Conservation (phyloP, 2,113 vertebrate genomes). For the Bubalus kerabau region DNA sequence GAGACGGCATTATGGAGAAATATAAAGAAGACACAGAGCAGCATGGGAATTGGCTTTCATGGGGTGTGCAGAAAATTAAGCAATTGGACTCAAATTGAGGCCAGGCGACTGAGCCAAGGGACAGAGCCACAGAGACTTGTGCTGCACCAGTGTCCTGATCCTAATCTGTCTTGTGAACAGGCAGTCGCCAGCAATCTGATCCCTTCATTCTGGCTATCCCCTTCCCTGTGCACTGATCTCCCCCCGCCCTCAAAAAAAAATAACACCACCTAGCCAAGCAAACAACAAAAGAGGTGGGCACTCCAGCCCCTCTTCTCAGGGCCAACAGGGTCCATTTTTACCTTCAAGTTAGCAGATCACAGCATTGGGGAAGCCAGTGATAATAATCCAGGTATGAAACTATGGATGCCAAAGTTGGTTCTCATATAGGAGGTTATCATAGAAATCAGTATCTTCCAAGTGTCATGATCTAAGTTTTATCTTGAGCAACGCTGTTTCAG, state of each 20-base stretch:
- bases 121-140: constrained; percentile 58
- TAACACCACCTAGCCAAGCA: neutral
- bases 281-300: neutral
- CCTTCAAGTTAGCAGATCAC: neutral
- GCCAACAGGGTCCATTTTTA: neutral
- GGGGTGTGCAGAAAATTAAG: constrained; percentile 75
- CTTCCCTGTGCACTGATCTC: neutral
- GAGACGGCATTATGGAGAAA: constrained; percentile 76
- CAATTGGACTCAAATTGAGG: constrained; percentile 76
- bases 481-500: neutral
- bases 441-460: neutral
- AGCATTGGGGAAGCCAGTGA: neutral
- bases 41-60: constrained; percentile 74
- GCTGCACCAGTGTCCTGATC: constrained; percentile 10
- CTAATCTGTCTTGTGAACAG: constrained; percentile 24
- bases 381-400: neutral
- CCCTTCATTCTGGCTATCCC: neutral
- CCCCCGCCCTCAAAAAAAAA: neutral
- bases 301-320: neutral
- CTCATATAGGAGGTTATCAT: neutral
- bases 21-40: constrained; percentile 79
- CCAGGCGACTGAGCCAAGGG: constrained; percentile 69
- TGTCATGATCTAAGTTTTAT: neutral
- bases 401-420: neutral
- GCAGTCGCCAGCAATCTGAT: neutral